A percentile compares a stretch with the other conserved stretches of the same genome.
These are phyloP conservation scores for Rhagoletis pomonella DNA, from an alignment of 1,140 invertebrate species.

Conservation along the genomic window DNA sequence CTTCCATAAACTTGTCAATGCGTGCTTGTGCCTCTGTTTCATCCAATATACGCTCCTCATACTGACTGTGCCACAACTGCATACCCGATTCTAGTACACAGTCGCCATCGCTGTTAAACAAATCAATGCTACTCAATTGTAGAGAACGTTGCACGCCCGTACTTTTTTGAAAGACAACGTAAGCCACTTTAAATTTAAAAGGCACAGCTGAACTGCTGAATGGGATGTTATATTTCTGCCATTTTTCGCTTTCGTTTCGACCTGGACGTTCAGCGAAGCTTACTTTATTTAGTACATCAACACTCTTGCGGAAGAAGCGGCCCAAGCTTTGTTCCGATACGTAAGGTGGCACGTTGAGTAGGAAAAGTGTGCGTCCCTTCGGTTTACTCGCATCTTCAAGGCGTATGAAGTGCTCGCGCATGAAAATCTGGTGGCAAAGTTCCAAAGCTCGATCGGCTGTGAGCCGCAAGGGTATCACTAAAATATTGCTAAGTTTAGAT, in stretches of 20 bases:
- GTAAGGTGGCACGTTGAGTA: conserved; percentile 88
- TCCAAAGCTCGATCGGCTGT: conserved; percentile 67
- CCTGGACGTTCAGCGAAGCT: conserved; percentile 67
- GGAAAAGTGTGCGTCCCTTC: conserved; percentile 81
- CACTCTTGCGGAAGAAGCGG: conserved; percentile 78
- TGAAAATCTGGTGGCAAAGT: conserved; percentile 79
- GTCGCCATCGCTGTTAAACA: conserved; percentile 70
- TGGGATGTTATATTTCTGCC: conserved; percentile 63
- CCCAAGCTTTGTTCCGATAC: conserved; percentile 78
- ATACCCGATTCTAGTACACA: conserved; percentile 77
- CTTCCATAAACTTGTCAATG: conserved; percentile 82
- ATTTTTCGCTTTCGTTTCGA: conserved; percentile 66
- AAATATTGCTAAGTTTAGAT: conserved; percentile 57
- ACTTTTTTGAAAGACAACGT: conserved; percentile 84
- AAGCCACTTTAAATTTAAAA: conserved; percentile 83
- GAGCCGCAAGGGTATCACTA: conserved; percentile 76
- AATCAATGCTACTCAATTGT: conserved; percentile 76
- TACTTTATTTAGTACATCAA: conserved; percentile 76
- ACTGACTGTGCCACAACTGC: conserved; percentile 83
- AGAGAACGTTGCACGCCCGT: conserved; percentile 80
- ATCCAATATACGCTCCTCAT: conserved; percentile 78
- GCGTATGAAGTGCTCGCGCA: conserved; percentile 83
- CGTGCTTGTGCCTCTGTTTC: conserved; percentile 78
- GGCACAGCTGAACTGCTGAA: conserved; percentile 62
- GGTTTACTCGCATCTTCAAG: conserved; percentile 81